Evolutionary conservation across 2,888 invertebrate genomes (phyloP).

Genomic region (Chironomus tentans): DNA sequence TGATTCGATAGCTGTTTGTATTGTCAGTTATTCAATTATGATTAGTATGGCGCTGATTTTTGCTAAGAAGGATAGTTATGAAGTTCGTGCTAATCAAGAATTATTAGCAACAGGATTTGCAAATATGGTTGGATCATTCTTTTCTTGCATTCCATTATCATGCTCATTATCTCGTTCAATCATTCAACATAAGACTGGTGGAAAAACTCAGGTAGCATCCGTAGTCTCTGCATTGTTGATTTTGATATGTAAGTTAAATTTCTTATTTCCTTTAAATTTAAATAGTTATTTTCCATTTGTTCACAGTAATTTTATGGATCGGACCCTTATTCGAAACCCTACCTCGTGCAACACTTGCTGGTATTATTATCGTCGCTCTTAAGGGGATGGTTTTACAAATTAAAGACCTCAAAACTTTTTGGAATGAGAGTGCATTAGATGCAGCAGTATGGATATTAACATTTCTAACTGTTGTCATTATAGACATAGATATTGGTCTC

Average conservation of each 20-base stretch:
- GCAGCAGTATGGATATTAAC: constrained; percentile 63
- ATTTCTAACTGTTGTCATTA: constrained; percentile 57
- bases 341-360: constrained; percentile 58
- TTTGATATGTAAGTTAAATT: constrained; percentile 40
- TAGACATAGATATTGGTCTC: constrained; percentile 70
- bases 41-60: constrained; percentile 68
- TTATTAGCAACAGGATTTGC: constrained; percentile 58
- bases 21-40: constrained; percentile 63
- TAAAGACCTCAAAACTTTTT: constrained; percentile 54
- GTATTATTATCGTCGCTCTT: constrained; percentile 63
- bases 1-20: constrained; percentile 56
- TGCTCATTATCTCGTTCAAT: constrained; percentile 58
- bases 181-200: constrained; percentile 70
- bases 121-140: constrained; percentile 58
- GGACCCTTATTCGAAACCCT: constrained; percentile 73
- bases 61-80: constrained; percentile 59
- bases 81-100: constrained; percentile 64
- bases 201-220: constrained; percentile 72
- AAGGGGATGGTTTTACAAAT: constrained; percentile 71
- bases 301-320: constrained; percentile 59
- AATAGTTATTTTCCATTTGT: neutral
- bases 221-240: constrained; percentile 63
- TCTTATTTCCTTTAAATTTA: neutral
- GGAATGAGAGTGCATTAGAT: constrained; percentile 58
- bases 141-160: constrained; percentile 56